A percentile compares a stretch with the other conserved stretches of the same genome.
phyloP scores from a whole-genome alignment of 2,113 vertebrate genomes.

The Ptyas mucosa region DNA sequence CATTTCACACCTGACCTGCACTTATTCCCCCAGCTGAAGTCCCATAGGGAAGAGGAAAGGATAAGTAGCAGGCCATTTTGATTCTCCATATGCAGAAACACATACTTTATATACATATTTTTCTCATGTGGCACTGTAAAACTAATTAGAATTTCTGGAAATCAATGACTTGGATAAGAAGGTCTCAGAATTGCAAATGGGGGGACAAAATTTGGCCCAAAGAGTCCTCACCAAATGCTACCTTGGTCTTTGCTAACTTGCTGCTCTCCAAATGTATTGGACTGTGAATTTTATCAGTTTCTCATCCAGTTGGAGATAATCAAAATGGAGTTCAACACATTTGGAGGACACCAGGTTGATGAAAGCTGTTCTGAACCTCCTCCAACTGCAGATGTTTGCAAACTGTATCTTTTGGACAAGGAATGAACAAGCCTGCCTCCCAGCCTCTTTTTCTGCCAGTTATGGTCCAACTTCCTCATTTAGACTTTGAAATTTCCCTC shows the following conservation, averaged over 20 bases:
- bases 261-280: neutral
- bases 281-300: neutral
- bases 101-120: neutral
- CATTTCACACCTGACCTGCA: too few species aligned
- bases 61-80: neutral
- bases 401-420: neutral
- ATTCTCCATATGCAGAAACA: neutral
- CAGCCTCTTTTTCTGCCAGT: neutral
- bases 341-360: neutral
- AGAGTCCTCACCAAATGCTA: neutral
- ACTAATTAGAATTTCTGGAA: neutral
- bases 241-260: neutral
- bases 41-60: neutral
- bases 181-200: neutral
- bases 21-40: neutral
- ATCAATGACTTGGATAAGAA: neutral
- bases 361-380: neutral
- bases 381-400: neutral
- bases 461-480: neutral
- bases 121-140: neutral
- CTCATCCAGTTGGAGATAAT: neutral
- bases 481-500: neutral
- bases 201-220: neutral
- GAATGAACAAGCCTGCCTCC: neutral
- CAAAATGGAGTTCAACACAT: neutral